Evolutionary conservation across 2,888 invertebrate genomes (phyloP).

Genomic region (Agriopis aurantiaria): DNA sequence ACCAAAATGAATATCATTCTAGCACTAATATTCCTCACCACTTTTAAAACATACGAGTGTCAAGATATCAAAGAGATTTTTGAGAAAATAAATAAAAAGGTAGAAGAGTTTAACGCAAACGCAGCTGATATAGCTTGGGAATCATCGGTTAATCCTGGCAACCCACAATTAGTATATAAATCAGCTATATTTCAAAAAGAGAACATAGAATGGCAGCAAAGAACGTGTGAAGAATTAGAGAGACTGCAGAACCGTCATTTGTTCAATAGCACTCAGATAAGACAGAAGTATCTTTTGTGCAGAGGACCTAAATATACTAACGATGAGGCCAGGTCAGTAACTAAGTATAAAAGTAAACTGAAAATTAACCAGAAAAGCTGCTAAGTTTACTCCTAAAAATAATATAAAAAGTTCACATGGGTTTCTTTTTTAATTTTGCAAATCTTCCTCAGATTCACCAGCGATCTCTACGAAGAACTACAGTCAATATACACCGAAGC

Average conservation of each 20-base stretch:
- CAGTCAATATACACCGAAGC: conserved; percentile 87
- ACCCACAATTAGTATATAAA: conserved; percentile 54
- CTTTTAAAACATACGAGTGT: conserved; percentile 46
- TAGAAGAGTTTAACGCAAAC: conserved; percentile 63
- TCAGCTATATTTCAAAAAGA: conserved; percentile 62
- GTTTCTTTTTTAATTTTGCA: neutral
- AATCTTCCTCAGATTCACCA: conserved; percentile 71
- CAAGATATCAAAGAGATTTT: conserved; percentile 58
- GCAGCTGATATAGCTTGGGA: conserved; percentile 77
- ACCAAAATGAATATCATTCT: conserved; percentile 37
- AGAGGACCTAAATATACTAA: conserved; percentile 87
- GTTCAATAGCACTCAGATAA: conserved; percentile 69
- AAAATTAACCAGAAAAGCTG: too few species aligned
- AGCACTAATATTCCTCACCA: conserved; percentile 29
- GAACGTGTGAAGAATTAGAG: conserved; percentile 60
- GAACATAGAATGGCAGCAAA: conserved; percentile 67
- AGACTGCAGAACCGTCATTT: conserved; percentile 54
- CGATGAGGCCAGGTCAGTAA: conserved; percentile 83
- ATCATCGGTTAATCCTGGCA: conserved; percentile 63
- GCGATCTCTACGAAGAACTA: conserved; percentile 80
- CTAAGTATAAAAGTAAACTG: too few species aligned
- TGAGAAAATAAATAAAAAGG: conserved; percentile 65
- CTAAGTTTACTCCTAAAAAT: neutral
- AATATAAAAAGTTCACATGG: neutral
- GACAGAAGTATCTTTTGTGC: conserved; percentile 88